These are phyloP conservation scores for Aurelia coerulea DNA, from an alignment of 30 jellyfish, hydroid and myxozoan species.

Conservation along the genomic window DNA sequence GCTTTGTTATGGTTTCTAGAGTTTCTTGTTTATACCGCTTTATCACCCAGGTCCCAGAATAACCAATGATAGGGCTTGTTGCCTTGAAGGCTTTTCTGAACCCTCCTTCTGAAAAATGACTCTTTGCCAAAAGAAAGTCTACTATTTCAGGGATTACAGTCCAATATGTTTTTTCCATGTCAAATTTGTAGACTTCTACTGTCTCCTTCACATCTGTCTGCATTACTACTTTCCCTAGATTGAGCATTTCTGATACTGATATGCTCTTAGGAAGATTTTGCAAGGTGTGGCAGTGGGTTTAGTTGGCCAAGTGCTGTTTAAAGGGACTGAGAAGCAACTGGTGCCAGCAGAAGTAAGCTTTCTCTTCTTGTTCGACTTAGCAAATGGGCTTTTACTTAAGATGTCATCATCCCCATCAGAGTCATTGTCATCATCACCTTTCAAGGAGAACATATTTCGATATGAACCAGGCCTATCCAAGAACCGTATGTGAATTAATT, in stretches of 20 bases:
- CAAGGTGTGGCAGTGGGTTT: too few relatives aligned
- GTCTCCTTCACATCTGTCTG: not conserved
- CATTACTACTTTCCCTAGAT: constrained; percentile 4
- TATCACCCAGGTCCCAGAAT: too few relatives aligned
- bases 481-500: not conserved
- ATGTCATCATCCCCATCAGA: too few relatives aligned
- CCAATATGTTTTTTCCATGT: constrained; percentile 3
- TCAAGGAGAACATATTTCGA: too few relatives aligned
- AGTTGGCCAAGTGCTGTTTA: too few relatives aligned
- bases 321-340: too few relatives aligned
- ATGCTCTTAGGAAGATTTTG: not conserved
- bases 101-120: constrained; percentile 13
- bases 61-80: too few relatives aligned
- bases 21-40: too few relatives aligned
- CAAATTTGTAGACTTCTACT: constrained; percentile 1
- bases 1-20: too few relatives aligned
- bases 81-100: constrained; percentile 41
- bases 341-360: too few relatives aligned
- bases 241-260: not conserved
- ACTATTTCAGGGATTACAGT: not conserved
- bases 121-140: constrained; percentile 6
- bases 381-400: not conserved
- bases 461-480: not conserved
- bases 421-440: too few relatives aligned
- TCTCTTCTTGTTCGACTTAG: not conserved